Percentiles rank a stretch among this genome's conserved stretches.
These are phyloP conservation scores for Saimiri boliviensis DNA, from an alignment of 2,113 vertebrate genomes.

Conservation along the genomic window DNA sequence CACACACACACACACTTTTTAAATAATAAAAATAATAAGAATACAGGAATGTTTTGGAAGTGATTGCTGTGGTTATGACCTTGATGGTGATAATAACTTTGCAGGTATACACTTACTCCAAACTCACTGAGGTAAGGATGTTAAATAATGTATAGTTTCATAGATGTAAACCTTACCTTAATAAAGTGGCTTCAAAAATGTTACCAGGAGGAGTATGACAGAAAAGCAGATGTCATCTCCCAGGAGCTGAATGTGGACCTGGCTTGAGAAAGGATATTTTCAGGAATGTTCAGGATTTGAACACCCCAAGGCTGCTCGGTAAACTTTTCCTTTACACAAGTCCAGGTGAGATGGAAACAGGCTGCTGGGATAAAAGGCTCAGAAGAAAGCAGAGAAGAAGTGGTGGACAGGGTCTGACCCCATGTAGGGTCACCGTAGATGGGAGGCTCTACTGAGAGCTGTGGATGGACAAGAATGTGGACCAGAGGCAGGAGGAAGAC, in stretches of 20 bases:
- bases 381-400: neutral
- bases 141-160: neutral
- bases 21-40: too few species aligned
- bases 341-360: neutral
- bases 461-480: neutral
- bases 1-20: too few species aligned
- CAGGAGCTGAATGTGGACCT: neutral
- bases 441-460: neutral
- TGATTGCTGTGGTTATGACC: too few species aligned
- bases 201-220: neutral
- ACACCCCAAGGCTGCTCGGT: rapidly evolving
- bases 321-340: neutral
- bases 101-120: too few species aligned
- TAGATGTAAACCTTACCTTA: neutral
- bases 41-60: neutral
- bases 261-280: neutral
- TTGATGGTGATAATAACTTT: too few species aligned
- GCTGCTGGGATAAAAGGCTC: neutral
- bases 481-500: neutral
- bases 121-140: too few species aligned
- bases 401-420: neutral
- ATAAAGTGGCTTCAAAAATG: neutral
- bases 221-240: neutral
- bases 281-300: neutral
- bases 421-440: neutral